phyloP scores from a whole-genome alignment of 2,888 invertebrate genomes.

The Nesidiocoris tenuis region DNA sequence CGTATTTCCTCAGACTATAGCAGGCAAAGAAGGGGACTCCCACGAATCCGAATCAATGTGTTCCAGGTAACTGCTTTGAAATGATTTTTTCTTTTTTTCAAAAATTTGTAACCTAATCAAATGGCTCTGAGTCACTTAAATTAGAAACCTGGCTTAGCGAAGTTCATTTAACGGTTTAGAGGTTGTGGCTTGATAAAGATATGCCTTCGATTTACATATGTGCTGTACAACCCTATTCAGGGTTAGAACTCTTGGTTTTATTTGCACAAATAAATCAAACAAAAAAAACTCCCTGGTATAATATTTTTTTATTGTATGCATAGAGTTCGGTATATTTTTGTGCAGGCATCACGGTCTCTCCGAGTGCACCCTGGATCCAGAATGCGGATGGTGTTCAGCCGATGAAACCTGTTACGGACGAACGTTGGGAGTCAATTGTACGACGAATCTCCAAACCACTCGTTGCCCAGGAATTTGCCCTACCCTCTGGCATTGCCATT shows the following conservation, averaged over 20 bases:
- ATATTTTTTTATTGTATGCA: background rate
- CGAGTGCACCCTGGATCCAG: slow-evolving; percentile 84
- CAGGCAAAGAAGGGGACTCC: slow-evolving; percentile 64
- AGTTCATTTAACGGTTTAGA: too few relatives aligned
- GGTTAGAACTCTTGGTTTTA: too few relatives aligned
- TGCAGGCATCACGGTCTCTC: slow-evolving; percentile 68
- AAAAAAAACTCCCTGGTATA: too few relatives aligned
- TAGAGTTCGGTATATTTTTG: background rate
- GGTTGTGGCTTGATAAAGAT: too few relatives aligned
- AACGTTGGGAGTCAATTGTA: slow-evolving; percentile 83
- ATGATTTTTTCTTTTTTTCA: background rate
- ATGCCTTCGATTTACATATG: too few relatives aligned
- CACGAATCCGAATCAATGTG: slow-evolving; percentile 77
- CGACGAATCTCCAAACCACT: slow-evolving; percentile 84
- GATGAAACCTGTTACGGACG: slow-evolving; percentile 79
- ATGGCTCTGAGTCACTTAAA: too few relatives aligned
- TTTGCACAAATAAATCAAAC: too few relatives aligned
- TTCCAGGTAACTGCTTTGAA: slow-evolving; percentile 50
- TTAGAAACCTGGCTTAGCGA: too few relatives aligned
- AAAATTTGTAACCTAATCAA: background rate
- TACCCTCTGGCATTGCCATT: slow-evolving; percentile 82
- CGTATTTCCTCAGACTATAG: slow-evolving; percentile 79
- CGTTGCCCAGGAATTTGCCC: slow-evolving; percentile 88
- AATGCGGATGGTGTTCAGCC: slow-evolving; percentile 91
- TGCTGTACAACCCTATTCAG: too few relatives aligned